phyloP scores from a whole-genome alignment of 2,113 vertebrate genomes.

The Petrocephalus microphthalmus region DNA sequence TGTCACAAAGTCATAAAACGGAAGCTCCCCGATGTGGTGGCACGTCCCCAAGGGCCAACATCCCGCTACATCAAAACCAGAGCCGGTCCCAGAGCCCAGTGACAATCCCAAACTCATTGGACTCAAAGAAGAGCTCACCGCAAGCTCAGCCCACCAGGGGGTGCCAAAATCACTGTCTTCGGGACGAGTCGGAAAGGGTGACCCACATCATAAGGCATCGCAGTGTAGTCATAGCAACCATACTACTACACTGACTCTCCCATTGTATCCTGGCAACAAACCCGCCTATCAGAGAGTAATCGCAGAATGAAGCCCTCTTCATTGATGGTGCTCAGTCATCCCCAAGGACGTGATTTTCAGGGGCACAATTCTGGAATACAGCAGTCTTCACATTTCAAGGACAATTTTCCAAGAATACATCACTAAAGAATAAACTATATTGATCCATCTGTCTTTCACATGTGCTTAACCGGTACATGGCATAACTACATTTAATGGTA shows the following conservation, averaged over 20 bases:
- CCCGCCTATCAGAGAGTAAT: constrained; percentile 37
- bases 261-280: constrained; percentile 61
- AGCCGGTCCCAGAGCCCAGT: background rate
- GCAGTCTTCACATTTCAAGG: background rate
- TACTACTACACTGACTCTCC: constrained; percentile 45
- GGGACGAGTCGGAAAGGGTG: background rate
- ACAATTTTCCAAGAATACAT: background rate
- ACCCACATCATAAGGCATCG: constrained; percentile 24
- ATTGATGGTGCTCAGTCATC: background rate
- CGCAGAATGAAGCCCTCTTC: constrained; percentile 15
- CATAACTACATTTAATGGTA: background rate
- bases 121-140: background rate
- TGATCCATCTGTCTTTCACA: background rate
- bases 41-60: background rate
- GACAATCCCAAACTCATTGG: background rate
- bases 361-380: background rate
- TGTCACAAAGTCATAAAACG: background rate
- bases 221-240: constrained; percentile 49
- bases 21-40: background rate
- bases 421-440: background rate
- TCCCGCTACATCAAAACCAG: background rate
- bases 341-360: background rate
- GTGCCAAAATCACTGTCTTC: background rate
- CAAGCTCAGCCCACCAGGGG: background rate
- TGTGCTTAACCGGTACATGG: background rate